Evolutionary conservation across 2,113 vertebrate genomes (phyloP).

Genomic region (Atrichornis clamosus): DNA sequence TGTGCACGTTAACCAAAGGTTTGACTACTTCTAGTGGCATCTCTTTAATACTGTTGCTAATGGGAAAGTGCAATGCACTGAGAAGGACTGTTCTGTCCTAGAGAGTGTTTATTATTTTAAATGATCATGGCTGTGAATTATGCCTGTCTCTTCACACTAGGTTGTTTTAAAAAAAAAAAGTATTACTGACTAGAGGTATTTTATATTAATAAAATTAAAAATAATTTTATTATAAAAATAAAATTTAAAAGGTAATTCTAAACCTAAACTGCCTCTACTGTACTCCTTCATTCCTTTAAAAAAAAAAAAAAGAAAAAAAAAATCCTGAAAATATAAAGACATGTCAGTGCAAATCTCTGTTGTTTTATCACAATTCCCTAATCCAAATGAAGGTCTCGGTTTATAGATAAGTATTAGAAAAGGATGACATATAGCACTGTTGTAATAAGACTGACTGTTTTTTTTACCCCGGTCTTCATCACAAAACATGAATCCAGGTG

Average conservation of each 20-base stretch:
- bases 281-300: neutral
- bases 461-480: neutral
- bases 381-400: neutral
- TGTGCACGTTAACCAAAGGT: neutral
- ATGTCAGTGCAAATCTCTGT: neutral
- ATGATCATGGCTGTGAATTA: neutral
- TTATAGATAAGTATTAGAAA: neutral
- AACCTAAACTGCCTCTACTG: neutral
- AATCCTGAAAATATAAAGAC: fast-evolving
- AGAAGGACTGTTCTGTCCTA: neutral
- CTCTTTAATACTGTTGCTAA: neutral
- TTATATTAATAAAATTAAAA: too few relatives aligned
- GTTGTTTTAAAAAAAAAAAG: neutral
- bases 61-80: neutral
- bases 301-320: neutral
- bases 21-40: neutral
- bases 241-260: neutral
- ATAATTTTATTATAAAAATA: too few relatives aligned
- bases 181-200: neutral
- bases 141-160: neutral
- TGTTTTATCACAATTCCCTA: neutral
- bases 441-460: neutral
- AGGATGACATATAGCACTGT: neutral
- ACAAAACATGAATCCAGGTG: neutral
- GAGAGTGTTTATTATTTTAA: neutral